Evolutionary conservation across 2,888 invertebrate species (phyloP).

Genomic region (Notocelia uddmanniana): DNA sequence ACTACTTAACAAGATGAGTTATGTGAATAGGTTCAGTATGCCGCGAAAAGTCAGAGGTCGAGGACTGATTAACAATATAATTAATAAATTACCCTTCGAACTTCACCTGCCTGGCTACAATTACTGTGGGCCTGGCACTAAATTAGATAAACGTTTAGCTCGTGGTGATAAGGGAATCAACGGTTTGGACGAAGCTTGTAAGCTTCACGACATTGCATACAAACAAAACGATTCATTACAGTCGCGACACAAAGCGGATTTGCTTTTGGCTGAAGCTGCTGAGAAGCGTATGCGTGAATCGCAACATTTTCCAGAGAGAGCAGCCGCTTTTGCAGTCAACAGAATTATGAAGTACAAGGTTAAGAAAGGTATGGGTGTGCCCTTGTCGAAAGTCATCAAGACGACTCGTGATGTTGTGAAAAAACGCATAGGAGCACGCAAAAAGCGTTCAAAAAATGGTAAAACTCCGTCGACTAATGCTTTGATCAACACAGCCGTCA

Average conservation of each 20-base stretch:
- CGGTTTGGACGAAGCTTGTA: constrained; percentile 22
- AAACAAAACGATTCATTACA: not conserved
- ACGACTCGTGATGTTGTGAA: not conserved
- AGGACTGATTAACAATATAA: constrained; percentile 17
- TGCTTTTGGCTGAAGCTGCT: constrained; percentile 24
- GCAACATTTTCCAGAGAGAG: not conserved
- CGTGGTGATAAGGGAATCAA: constrained; percentile 58
- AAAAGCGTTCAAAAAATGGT: not conserved
- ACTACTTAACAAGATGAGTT: constrained; percentile 6
- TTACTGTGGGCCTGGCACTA: constrained; percentile 54
- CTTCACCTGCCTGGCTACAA: constrained; percentile 51
- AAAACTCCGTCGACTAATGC: not conserved
- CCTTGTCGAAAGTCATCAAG: constrained; percentile 19
- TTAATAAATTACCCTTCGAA: constrained; percentile 23
- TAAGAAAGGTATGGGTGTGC: constrained; percentile 16
- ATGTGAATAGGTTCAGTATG: not conserved
- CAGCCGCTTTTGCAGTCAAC: constrained; percentile 1
- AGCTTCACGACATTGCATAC: constrained; percentile 26
- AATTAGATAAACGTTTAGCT: constrained; percentile 53
- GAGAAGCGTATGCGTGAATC: constrained; percentile 3
- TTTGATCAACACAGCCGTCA: not conserved
- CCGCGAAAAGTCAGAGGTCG: not conserved
- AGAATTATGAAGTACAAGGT: constrained; percentile 19
- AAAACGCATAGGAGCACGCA: too few species aligned
- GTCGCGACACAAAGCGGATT: constrained; percentile 8